phyloP scores from a whole-genome alignment of 1,140 invertebrate species.

The Anadara kagoshimensis region DNA sequence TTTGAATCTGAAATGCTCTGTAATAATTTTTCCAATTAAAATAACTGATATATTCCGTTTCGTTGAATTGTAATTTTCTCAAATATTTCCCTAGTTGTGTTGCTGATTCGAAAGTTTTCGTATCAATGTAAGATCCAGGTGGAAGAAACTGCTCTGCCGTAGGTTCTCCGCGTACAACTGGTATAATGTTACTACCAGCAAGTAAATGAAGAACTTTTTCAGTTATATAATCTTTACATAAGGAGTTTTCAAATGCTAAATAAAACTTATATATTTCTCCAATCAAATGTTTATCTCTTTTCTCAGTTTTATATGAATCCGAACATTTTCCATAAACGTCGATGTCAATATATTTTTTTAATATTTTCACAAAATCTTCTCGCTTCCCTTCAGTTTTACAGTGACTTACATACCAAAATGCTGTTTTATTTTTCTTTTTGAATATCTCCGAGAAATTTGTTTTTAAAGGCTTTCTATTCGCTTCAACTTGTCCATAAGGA shows the following conservation, averaged over 20 bases:
- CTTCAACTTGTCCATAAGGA: neutral
- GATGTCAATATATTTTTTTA: conserved; percentile 54
- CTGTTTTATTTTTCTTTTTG: conserved; percentile 54
- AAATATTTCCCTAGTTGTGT: conserved; percentile 76
- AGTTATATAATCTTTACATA: conserved; percentile 96
- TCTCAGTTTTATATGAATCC: neutral
- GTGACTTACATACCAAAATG: conserved; percentile 80
- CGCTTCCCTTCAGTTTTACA: conserved; percentile 75
- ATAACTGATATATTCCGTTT: conserved; percentile 53
- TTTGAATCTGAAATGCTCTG: neutral
- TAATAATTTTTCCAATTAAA: conserved; percentile 57
- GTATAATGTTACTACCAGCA: conserved; percentile 75
- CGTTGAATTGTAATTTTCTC: conserved; percentile 69
- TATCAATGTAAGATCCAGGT: conserved; percentile 80
- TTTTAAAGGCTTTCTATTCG: neutral
- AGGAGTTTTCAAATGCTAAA: conserved; percentile 84
- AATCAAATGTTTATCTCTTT: conserved; percentile 12
- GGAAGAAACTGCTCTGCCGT: conserved; percentile 79
- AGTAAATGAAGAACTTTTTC: conserved; percentile 84
- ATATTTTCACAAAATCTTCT: conserved; percentile 59
- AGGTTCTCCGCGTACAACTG: conserved; percentile 81
- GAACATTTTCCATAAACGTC: conserved; percentile 70
- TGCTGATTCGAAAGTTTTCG: conserved; percentile 75
- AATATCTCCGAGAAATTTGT: conserved; percentile 8
- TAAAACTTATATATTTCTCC: conserved; percentile 65